Evolutionary conservation across 2,888 invertebrate species (phyloP), one percentile per base, ranked within the genome.

Genomic region (Plebejus melissa): DNA sequence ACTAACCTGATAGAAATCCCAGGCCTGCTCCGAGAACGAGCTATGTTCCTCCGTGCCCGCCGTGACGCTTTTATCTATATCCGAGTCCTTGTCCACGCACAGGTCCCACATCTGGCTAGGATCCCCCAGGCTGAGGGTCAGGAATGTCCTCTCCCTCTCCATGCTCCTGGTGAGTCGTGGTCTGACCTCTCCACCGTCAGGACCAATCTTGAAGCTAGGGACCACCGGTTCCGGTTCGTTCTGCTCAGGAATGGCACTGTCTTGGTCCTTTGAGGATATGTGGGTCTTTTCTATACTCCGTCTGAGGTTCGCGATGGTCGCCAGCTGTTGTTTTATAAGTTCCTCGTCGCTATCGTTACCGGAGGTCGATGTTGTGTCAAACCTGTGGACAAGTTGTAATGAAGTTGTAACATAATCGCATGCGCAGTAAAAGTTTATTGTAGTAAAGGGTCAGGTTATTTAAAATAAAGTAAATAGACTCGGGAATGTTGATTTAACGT

Each of bases 1-100:
- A 38, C 83, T 78, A 83, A 97, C 97, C 95, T 97, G 98, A 94
- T 98, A 98, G 89, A 97, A 97, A 89, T 98, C 98, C 98, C 98
- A 98, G 74, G 98, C 98, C 83, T 97, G 97, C 88, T 98, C 98
- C 0, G 97, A 98, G 87, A 97, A 96, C 84, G 97, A 97, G 83
- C 96, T 96, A 81, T 96, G 96, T 84, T 96, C 96, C 85, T 97
- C 97, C 0, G 95, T 95, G 38, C 95, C 95, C 11, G 94, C 95
- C 0, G 95, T 95, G 69, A 94, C 93, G 84, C 95, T 96, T 79
- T 90, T 94, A 82, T 95, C 95, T 6, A 93, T 79, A 81, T 94
- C 94, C 0, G 94, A 94, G 79, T 94, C 94, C 76, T 92, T 93
- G 75, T 94, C 94, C 77, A 91, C 82, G 7, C 87, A 88, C 36